phyloP scores from a whole-genome alignment of 1,140 invertebrate genomes.

The Tetramorium parvispinum region DNA sequence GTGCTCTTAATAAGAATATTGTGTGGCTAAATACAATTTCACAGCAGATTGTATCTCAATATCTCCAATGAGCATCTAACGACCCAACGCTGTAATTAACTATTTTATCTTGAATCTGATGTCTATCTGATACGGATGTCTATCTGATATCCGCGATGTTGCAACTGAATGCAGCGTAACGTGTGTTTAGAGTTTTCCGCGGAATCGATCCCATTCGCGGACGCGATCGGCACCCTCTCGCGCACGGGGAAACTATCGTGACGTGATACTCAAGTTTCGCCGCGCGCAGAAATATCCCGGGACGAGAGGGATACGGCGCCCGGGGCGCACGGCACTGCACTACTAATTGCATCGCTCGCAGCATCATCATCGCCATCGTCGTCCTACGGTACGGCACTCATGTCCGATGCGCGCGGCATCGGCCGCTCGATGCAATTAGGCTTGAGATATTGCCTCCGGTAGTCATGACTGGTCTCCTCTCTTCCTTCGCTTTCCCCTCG shows the following conservation, averaged over 20 bases:
- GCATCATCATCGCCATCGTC: slow-evolving; percentile 53
- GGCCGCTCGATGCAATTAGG: slow-evolving; percentile 64
- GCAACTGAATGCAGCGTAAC: slow-evolving; percentile 3
- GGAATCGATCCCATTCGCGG: neutral
- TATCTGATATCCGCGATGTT: neutral
- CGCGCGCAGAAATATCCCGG: slow-evolving; percentile 50
- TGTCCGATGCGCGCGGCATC: slow-evolving; percentile 6
- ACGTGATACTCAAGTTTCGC: slow-evolving; percentile 1
- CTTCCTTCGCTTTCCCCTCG: neutral
- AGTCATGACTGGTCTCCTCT: slow-evolving; percentile 9
- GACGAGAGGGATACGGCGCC: slow-evolving; percentile 36
- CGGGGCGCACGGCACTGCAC: neutral
- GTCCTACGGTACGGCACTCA: slow-evolving; percentile 8
- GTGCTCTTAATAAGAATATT: neutral
- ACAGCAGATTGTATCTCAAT: neutral
- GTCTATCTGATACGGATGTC: neutral
- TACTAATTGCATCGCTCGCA: slow-evolving; percentile 68
- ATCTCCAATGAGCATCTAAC: neutral
- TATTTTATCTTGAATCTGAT: neutral
- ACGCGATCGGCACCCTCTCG: neutral
- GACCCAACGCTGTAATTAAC: neutral
- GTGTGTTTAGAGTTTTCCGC: slow-evolving; percentile 27
- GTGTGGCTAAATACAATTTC: slow-evolving; percentile 4
- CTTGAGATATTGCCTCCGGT: slow-evolving; percentile 65
- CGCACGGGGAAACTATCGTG: neutral